Evolutionary conservation across 2,113 vertebrate species (phyloP).

Genomic region (Ovibos moschatus): DNA sequence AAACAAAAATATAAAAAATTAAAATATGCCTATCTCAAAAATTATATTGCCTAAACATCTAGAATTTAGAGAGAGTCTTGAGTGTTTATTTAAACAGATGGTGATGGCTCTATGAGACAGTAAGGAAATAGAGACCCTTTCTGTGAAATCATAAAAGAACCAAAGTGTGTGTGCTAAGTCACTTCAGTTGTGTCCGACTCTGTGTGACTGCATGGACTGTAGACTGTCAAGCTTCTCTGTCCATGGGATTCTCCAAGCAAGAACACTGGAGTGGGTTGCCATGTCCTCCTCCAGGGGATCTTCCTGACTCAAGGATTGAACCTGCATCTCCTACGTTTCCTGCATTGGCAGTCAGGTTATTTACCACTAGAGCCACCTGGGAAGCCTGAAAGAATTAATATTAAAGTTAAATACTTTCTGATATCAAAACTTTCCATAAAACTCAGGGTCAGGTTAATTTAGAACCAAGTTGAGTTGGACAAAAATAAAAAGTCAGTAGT

Average conservation of each 20-base stretch:
- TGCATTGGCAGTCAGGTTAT: neutral
- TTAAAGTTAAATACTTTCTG: neutral
- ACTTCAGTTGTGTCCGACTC: fast-evolving
- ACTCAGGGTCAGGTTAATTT: neutral
- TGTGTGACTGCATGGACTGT: neutral
- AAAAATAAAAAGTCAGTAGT: neutral
- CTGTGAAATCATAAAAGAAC: neutral
- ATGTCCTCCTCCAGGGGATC: neutral
- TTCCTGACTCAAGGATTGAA: neutral
- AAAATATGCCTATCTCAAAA: neutral
- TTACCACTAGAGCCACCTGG: neutral
- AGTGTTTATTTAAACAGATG: neutral
- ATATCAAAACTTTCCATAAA: slow-evolving; percentile 32
- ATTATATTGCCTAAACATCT: neutral
- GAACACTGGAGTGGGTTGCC: neutral
- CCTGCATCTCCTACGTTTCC: neutral
- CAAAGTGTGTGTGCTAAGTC: neutral
- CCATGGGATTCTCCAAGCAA: neutral
- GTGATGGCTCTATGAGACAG: neutral
- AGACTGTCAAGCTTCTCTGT: neutral
- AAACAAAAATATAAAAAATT: neutral
- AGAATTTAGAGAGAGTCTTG: neutral
- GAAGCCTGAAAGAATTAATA: neutral
- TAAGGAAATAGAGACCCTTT: neutral
- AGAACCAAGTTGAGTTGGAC: neutral